These are phyloP conservation scores for Herpailurus yagouaroundi DNA, from an alignment of 2,113 vertebrate species.

Conservation along the genomic window DNA sequence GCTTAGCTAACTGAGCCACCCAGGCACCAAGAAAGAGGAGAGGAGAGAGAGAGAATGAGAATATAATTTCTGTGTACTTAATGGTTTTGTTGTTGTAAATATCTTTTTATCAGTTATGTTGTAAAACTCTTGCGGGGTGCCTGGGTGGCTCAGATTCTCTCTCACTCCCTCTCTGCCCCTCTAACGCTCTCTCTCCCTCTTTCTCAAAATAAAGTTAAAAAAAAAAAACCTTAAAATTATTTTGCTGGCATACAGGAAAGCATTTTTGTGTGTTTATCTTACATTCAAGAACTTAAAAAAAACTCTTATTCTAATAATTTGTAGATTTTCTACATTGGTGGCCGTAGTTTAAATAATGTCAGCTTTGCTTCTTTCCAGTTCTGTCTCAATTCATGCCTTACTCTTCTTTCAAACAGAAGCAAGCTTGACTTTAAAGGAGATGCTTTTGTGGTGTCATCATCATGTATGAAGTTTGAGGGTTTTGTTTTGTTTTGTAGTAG, in stretches of 20 bases:
- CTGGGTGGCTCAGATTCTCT: too few relatives aligned
- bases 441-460: not conserved
- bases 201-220: too few relatives aligned
- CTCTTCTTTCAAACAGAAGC: not conserved
- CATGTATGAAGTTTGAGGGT: not conserved
- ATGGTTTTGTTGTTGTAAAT: not conserved
- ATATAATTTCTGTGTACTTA: not conserved
- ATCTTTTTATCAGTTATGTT: not conserved
- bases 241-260: not conserved
- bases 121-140: not conserved
- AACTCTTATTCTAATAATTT: not conserved
- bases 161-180: too few relatives aligned
- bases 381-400: not conserved
- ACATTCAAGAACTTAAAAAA: not conserved
- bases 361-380: not conserved
- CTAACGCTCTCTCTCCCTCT: too few relatives aligned
- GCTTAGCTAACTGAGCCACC: too few relatives aligned
- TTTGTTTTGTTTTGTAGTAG: not conserved
- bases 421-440: not conserved
- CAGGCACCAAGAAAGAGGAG: too few relatives aligned
- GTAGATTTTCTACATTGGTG: not conserved
- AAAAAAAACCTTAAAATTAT: not conserved
- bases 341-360: not conserved
- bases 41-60: too few relatives aligned
- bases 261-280: not conserved